Percentiles rank a stretch among this genome's conserved stretches.
phyloP scores from a whole-genome alignment of 2,797 vertebrate species.

The Euthynnus affinis region DNA sequence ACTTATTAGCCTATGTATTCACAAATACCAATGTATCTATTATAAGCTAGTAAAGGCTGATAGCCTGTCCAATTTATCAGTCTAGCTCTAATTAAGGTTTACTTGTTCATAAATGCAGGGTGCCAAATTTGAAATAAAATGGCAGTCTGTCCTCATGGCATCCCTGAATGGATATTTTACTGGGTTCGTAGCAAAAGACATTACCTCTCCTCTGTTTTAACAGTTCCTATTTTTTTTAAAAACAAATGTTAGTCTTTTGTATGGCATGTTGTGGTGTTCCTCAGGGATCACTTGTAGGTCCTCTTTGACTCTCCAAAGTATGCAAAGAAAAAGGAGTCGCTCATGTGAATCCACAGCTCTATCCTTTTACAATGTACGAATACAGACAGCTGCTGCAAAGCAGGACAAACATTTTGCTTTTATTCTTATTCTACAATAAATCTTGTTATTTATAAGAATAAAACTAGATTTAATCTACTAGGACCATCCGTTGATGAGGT shows the following conservation, averaged over 20 bases:
- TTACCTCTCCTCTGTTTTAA: background rate
- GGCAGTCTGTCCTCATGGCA: background rate
- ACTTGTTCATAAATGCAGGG: background rate
- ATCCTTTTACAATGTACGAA: background rate
- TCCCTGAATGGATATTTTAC: background rate
- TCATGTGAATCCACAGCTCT: background rate
- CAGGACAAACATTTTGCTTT: background rate
- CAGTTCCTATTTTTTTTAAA: background rate
- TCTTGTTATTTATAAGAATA: background rate
- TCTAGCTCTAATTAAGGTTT: background rate
- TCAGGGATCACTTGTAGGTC: background rate
- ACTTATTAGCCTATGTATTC: no score
- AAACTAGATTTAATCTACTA: background rate
- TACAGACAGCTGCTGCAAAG: background rate
- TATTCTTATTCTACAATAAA: background rate
- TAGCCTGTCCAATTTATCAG: no score
- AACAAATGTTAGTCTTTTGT: background rate
- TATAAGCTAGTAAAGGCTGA: no score
- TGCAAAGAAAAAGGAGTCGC: background rate
- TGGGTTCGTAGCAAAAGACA: background rate
- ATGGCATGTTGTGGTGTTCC: background rate
- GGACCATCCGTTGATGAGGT: background rate
- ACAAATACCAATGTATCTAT: no score
- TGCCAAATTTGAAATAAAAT: conserved; percentile 6
- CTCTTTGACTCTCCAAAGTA: background rate